Evolutionary conservation across 2,797 vertebrate genomes (phyloP), one percentile per base, ranked within the genome.

Genomic region (Parauchenoglanis punctatus): DNA sequence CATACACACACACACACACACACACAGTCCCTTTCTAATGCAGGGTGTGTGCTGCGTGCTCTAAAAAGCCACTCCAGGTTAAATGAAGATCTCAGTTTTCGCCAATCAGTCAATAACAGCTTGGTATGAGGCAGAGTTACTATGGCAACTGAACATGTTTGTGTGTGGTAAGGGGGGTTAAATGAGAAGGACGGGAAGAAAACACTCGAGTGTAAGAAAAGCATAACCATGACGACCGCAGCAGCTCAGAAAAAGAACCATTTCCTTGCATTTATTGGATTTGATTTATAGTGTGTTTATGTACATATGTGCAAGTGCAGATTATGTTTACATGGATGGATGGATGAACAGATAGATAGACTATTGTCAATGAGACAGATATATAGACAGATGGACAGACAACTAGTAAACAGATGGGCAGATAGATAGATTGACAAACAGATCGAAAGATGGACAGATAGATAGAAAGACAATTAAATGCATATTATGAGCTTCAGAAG

Each of bases 111-210:
- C 78, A 85, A 76, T 72, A 61, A 83, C 49, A 75, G 49, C 35
- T 73, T 63, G 61, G 65, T 40, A 44, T 61, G 44, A 77, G 90
- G 93, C 91, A 93, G 93, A 91, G 94, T 94, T 94, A 92, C 93
- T 90, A 91, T 93, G 93, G 92, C 86, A 92, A 93, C 90, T 56
- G 0, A 91, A 88, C 90, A 92, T 91, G 61, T 83, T 91, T 88
- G 54, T 77, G 85, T 76, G 85, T 68, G 54, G 65, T 67, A 31
- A 65, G 44, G 13, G 56, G 65, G 75, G 31, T 59, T 78, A 54
- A 75, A 88, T 82, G 75, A 78, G 81, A 80, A 88, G 89, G 72
- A 84, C 76, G 78, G 73, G 72, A 75, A 75, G 35, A 90, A 87
- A 87, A 86, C 81, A 83, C 56, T 84, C 28, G 28, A 84, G 59